Evolutionary conservation across 2,888 invertebrate genomes (phyloP).

Genomic region (Lordiphosa fenestrarum): DNA sequence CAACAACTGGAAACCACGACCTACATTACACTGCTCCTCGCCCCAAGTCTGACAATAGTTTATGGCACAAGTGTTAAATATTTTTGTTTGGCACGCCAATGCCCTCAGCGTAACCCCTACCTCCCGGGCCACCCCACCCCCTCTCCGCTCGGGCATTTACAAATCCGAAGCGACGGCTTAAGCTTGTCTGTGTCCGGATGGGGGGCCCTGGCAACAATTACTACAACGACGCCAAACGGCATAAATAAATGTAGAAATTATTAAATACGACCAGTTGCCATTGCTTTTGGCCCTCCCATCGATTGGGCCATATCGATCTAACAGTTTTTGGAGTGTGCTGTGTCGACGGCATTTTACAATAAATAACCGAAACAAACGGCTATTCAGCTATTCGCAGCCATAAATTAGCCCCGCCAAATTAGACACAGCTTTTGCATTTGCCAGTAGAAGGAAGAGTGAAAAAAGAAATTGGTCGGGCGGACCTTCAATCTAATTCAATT

Average conservation of each 20-base stretch:
- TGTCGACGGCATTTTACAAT: conserved; percentile 62
- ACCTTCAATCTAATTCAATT: conserved; percentile 63
- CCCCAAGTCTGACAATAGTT: conserved; percentile 59
- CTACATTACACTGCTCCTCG: conserved; percentile 43
- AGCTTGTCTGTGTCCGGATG: conserved; percentile 29
- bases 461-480: background rate
- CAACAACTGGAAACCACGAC: conserved; percentile 42
- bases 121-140: conserved; percentile 7
- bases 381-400: conserved; percentile 20
- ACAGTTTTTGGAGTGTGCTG: conserved; percentile 48
- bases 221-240: conserved; percentile 56
- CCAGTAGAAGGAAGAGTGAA: conserved; percentile 6
- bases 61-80: conserved; percentile 72
- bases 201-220: conserved; percentile 52
- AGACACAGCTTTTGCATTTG: conserved; percentile 57
- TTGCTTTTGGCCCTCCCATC: conserved; percentile 23
- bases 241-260: conserved; percentile 71
- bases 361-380: conserved; percentile 49
- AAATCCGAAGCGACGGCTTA: conserved; percentile 48
- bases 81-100: conserved; percentile 70
- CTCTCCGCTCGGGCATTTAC: conserved; percentile 17
- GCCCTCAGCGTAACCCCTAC: conserved; percentile 24
- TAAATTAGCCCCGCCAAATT: conserved; percentile 59
- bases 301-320: conserved; percentile 64
- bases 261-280: conserved; percentile 67